Percentiles rank a stretch among this genome's conserved stretches.
Conservation (phyloP, 1,140 invertebrate genomes). For the Solen grandis region DNA sequence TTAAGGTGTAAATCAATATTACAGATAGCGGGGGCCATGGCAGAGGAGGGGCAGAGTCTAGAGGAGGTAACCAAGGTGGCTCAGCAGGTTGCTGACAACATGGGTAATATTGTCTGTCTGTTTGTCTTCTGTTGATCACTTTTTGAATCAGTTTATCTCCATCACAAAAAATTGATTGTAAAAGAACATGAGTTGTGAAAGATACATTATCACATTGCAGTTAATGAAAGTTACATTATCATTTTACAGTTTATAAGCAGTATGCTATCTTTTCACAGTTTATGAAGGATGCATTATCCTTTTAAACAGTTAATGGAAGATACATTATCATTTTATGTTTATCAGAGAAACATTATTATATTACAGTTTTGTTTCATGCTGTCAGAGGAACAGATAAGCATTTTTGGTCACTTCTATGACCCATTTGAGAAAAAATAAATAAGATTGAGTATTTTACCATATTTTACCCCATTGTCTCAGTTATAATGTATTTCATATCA, state of each 20-base stretch:
- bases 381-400: too few relatives aligned
- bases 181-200: not conserved
- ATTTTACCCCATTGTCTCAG: too few relatives aligned
- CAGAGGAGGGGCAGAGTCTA: constrained; percentile 84
- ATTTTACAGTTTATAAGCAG: not conserved
- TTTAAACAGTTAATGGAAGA: too few relatives aligned
- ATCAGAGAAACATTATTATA: too few relatives aligned
- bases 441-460: too few relatives aligned
- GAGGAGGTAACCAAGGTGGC: constrained; percentile 79
- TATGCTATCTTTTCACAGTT: not conserved
- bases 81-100: constrained; percentile 72
- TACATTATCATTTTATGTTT: too few relatives aligned
- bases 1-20: not conserved
- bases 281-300: not conserved
- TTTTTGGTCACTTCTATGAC: too few relatives aligned
- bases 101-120: constrained; percentile 69
- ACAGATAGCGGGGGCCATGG: constrained; percentile 88
- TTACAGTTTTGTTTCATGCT: too few relatives aligned
- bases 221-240: not conserved
- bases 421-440: too few relatives aligned
- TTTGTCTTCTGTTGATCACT: not conserved
- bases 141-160: not conserved
- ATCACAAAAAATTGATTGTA: not conserved
- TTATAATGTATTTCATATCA: too few relatives aligned
- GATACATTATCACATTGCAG: not conserved